These are phyloP conservation scores for Odontesthes bonariensis DNA, from an alignment of 2,113 vertebrate species.

Conservation along the genomic window DNA sequence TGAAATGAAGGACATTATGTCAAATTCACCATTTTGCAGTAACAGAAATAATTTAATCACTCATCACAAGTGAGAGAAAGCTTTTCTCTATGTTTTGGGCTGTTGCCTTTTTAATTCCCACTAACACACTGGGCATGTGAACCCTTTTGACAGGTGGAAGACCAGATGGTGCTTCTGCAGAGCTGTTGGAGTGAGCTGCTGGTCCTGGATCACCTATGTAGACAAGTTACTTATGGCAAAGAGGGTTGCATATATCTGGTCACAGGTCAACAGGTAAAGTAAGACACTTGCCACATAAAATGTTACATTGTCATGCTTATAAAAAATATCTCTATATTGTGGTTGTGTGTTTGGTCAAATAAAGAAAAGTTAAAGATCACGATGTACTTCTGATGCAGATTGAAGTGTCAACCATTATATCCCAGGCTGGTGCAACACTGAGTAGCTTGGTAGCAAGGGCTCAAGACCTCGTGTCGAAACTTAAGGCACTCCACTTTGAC, in stretches of 20 bases:
- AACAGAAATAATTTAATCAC: not conserved
- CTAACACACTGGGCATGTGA: no score
- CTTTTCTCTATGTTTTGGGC: not conserved
- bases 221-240: conserved; percentile 83
- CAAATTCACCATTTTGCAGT: not conserved
- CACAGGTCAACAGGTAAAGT: conserved; percentile 84
- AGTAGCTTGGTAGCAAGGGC: conserved; percentile 82
- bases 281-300: not conserved
- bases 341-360: not conserved
- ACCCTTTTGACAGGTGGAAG: conserved; percentile 78
- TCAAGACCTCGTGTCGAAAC: conserved; percentile 84
- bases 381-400: conserved; percentile 70
- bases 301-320: not conserved
- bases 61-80: not conserved
- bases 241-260: conserved; percentile 84
- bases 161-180: conserved; percentile 86
- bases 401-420: conserved; percentile 79
- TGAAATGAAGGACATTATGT: not conserved
- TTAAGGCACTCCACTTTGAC: conserved; percentile 83
- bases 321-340: not conserved
- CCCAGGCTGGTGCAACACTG: conserved; percentile 81
- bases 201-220: conserved; percentile 84
- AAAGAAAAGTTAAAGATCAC: not conserved
- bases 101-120: no score
- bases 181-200: conserved; percentile 87